These are phyloP conservation scores for Rousettus leschenaultii DNA, from an alignment of 2,113 vertebrate species.

Conservation along the genomic window DNA sequence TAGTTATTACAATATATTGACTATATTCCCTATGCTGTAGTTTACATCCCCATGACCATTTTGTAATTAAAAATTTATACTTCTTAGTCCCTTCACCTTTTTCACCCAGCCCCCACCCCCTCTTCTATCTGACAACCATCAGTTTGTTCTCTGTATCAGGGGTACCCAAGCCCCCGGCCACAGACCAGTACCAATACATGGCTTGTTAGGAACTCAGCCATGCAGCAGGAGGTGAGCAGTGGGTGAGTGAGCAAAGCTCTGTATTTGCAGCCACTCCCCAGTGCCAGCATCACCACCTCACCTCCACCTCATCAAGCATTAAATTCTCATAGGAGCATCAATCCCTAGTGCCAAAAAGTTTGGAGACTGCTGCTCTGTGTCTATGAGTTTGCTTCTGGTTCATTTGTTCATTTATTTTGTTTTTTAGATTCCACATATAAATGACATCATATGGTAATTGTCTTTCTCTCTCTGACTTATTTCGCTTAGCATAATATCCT, in stretches of 20 bases:
- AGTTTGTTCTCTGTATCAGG: not conserved
- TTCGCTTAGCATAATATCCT: not conserved
- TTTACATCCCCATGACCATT: not conserved
- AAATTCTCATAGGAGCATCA: no score
- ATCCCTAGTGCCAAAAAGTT: no score
- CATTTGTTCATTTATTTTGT: not conserved
- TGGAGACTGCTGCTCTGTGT: not conserved
- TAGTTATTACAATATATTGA: not conserved
- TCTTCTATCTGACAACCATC: not conserved
- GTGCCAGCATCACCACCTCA: no score
- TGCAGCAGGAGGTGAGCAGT: no score
- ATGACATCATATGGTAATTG: not conserved
- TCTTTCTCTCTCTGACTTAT: not conserved
- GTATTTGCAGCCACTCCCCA: no score
- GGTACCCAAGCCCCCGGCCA: no score
- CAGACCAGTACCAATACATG: no score
- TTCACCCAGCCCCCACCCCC: not conserved
- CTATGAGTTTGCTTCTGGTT: not conserved
- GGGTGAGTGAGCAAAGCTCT: no score
- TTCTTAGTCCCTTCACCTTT: not conserved
- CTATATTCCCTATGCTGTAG: not conserved
- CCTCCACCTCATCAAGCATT: no score
- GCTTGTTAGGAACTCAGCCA: no score
- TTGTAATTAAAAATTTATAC: not conserved
- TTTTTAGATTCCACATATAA: not conserved